Evolutionary conservation across 2,888 invertebrate genomes (phyloP).

Genomic region (Allolobophora icterica): DNA sequence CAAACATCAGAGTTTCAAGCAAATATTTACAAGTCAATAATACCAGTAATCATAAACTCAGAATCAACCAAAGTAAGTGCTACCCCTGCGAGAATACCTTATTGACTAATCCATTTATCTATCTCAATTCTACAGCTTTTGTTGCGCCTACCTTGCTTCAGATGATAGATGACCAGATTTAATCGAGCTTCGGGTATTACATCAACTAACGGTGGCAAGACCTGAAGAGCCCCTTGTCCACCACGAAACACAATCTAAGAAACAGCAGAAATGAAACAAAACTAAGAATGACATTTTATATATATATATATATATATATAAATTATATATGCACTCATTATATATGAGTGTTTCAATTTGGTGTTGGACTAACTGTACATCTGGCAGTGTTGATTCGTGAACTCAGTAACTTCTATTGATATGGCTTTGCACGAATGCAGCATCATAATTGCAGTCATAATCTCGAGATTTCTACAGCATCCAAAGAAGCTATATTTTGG

Average conservation of each 20-base stretch:
- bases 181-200: conserved; percentile 94
- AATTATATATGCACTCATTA: too few relatives aligned
- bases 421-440: background rate
- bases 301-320: too few relatives aligned
- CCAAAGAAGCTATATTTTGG: too few relatives aligned
- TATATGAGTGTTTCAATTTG: too few relatives aligned
- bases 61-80: background rate
- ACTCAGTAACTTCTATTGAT: background rate
- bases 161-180: conserved; percentile 91
- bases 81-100: background rate
- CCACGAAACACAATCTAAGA: conserved; percentile 83
- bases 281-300: background rate
- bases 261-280: background rate
- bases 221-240: conserved; percentile 91
- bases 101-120: background rate
- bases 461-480: too few relatives aligned
- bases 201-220: conserved; percentile 87
- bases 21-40: background rate
- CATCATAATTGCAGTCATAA: too few relatives aligned
- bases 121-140: background rate
- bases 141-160: conserved; percentile 73
- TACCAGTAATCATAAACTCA: too few relatives aligned
- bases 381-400: background rate
- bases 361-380: too few relatives aligned
- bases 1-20: background rate